Evolutionary conservation across 2,113 vertebrate species (phyloP).

Genomic region (Camelus dromedarius): DNA sequence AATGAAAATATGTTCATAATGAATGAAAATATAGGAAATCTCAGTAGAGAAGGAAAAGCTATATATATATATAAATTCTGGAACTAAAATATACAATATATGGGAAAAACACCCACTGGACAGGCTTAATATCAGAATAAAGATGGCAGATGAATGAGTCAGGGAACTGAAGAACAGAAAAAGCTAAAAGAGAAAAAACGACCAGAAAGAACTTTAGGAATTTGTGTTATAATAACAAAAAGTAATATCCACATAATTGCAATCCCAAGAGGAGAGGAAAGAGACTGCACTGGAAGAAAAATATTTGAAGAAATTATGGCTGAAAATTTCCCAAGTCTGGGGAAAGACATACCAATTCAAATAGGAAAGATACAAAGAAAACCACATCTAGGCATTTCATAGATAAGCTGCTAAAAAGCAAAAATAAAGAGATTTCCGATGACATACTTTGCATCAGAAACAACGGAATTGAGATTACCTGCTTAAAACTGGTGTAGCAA

Average conservation of each 20-base stretch:
- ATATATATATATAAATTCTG: background rate
- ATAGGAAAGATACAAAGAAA: background rate
- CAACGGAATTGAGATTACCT: background rate
- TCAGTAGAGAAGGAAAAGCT: background rate
- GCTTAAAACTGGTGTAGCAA: background rate
- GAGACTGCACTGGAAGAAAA: background rate
- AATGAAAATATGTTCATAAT: background rate
- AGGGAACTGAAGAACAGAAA: background rate
- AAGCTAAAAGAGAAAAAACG: conserved; percentile 1
- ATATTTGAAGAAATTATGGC: background rate
- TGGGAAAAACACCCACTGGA: background rate
- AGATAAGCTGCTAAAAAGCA: background rate
- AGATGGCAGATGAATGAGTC: background rate
- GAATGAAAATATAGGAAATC: background rate
- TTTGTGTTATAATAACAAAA: background rate
- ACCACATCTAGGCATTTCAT: background rate
- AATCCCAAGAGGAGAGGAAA: background rate
- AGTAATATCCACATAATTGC: background rate
- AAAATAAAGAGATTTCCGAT: conserved; percentile 10
- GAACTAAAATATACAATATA: background rate
- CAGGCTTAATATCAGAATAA: background rate
- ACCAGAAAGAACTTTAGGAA: background rate
- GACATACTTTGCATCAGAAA: background rate
- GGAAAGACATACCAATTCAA: background rate
- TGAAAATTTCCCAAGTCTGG: background rate